Conservation (phyloP, 2,888 invertebrate species). For the Epinotia bilunana region DNA sequence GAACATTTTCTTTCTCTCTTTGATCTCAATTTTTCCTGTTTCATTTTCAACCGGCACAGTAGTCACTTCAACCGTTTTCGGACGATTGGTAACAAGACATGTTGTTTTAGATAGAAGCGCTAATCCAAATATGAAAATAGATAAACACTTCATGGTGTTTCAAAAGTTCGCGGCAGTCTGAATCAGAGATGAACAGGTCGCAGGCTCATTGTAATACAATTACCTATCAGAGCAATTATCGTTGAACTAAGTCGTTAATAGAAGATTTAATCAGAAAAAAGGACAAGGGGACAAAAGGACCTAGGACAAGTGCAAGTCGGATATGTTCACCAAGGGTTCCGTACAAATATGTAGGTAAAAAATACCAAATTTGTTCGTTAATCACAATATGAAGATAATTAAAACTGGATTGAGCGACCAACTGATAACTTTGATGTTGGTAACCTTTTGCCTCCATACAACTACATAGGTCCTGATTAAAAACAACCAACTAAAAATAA, state of each 20-base stretch:
- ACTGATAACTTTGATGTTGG: too few relatives aligned
- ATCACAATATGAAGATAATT: too few relatives aligned
- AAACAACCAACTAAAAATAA: too few relatives aligned
- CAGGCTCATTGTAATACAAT: conserved; percentile 59
- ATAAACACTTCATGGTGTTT: conserved; percentile 58
- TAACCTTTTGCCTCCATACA: too few relatives aligned
- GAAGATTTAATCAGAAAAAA: neutral
- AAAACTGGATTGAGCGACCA: too few relatives aligned
- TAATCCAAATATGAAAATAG: conserved; percentile 47
- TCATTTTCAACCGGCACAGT: conserved; percentile 35
- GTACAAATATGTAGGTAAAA: neutral
- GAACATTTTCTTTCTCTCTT: conserved; percentile 5
- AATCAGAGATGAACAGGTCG: conserved; percentile 51
- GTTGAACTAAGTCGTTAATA: neutral
- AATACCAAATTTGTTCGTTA: neutral
- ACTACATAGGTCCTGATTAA: too few relatives aligned
- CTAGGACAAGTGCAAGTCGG: neutral
- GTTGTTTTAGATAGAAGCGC: conserved; percentile 47
- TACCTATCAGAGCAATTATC: conserved; percentile 4
- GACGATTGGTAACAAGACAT: conserved; percentile 46
- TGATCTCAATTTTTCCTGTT: conserved; percentile 8
- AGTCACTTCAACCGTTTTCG: conserved; percentile 43
- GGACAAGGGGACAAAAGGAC: too few relatives aligned
- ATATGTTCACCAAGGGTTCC: neutral
- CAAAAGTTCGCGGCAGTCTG: conserved; percentile 54